Conservation (phyloP, 2,113 vertebrate species). For the Vombatus ursinus region DNA sequence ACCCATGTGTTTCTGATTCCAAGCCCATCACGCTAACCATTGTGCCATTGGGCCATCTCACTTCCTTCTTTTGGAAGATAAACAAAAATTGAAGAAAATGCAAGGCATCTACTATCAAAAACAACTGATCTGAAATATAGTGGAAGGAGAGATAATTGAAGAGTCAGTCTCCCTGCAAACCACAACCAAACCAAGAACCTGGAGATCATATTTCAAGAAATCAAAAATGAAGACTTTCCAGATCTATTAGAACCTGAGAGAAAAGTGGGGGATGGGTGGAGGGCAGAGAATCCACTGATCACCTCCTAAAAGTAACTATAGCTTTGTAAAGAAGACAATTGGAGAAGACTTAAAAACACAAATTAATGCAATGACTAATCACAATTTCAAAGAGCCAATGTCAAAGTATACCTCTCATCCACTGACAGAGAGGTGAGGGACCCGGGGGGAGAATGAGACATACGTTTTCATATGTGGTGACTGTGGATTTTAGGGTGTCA, state of each 20-base stretch:
- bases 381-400: background rate
- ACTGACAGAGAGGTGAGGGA: background rate
- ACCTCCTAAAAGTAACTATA: background rate
- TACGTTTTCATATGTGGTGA: background rate
- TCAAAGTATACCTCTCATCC: background rate
- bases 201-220: background rate
- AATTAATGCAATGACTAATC: background rate
- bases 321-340: background rate
- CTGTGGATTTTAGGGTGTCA: too few species aligned
- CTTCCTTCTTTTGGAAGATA: background rate
- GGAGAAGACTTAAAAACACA: background rate
- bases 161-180: background rate
- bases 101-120: too few species aligned
- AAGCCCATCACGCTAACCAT: background rate
- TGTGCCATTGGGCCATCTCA: background rate
- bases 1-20: background rate
- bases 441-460: background rate
- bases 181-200: background rate
- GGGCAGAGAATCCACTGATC: background rate
- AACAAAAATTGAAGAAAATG: background rate
- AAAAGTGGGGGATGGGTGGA: rapidly evolving
- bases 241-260: background rate
- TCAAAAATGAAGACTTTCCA: background rate
- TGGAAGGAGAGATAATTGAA: background rate
- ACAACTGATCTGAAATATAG: background rate